Conservation (phyloP, 2,888 invertebrate species). For the Stramonita haemastoma region DNA sequence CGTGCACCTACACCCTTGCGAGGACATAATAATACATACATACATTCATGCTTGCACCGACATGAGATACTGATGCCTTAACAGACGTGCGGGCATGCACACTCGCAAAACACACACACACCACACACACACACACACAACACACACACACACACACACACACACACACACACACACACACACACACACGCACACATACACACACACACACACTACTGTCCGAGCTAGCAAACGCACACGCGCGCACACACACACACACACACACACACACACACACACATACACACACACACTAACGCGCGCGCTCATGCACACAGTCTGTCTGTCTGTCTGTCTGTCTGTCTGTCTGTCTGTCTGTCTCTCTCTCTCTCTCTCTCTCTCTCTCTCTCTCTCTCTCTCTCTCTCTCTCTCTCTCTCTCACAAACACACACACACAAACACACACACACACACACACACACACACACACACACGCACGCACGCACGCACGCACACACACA, state of each 20-base stretch:
- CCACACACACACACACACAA: too few species aligned
- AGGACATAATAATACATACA: neutral
- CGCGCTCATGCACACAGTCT: neutral
- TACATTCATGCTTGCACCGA: neutral
- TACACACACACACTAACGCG: neutral
- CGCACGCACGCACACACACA: too few species aligned
- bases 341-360: neutral
- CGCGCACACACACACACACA: neutral
- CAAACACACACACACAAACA: neutral
- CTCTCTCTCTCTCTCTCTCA: too few species aligned
- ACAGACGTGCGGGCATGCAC: neutral
- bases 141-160: too few species aligned
- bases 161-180: neutral
- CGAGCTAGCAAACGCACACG: too few species aligned
- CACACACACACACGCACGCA: too few species aligned
- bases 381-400: slow-evolving; percentile 2
- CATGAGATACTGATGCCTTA: neutral
- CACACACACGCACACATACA: too few species aligned
- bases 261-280: neutral
- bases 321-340: neutral
- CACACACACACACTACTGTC: too few species aligned
- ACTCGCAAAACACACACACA: too few species aligned
- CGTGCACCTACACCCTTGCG: neutral
- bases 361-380: slow-evolving; percentile 7
- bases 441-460: too few species aligned